Evolutionary conservation across 2,797 vertebrate genomes (phyloP).

Genomic region (Myotis planiceps): DNA sequence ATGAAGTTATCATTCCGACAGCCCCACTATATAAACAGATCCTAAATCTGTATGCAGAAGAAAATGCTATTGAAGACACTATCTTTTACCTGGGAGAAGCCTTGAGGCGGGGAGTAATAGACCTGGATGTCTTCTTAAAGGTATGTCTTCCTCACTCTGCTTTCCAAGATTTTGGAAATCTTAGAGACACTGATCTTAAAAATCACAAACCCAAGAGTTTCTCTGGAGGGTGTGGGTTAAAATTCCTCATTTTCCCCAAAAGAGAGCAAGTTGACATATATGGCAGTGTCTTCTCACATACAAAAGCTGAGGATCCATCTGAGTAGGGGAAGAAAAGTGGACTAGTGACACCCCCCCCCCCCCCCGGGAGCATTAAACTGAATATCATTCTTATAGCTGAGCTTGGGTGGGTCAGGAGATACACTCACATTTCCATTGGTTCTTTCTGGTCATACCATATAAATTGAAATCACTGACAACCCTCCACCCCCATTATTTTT

Average conservation of each 20-base stretch:
- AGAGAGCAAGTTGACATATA: not conserved
- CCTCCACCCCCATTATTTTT: not conserved
- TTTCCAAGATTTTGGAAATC: not conserved
- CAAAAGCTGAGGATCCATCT: not conserved
- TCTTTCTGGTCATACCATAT: not conserved
- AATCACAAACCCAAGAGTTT: not conserved
- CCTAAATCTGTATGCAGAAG: conserved; percentile 97
- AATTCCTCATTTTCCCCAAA: not conserved
- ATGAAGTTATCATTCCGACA: conserved; percentile 98
- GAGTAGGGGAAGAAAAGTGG: not conserved
- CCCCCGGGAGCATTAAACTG: not conserved
- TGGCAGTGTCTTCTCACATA: not conserved
- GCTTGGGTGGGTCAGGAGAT: not conserved
- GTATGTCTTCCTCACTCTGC: conserved; percentile 83
- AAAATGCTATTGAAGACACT: conserved; percentile 99
- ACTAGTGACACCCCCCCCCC: not conserved
- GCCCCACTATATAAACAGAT: conserved; percentile 99
- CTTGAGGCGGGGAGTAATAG: conserved; percentile 96
- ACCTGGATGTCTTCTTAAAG: conserved; percentile 99
- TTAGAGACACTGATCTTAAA: not conserved
- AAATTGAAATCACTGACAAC: not conserved
- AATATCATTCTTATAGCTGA: not conserved
- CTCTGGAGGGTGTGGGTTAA: not conserved
- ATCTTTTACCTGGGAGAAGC: conserved; percentile 99
- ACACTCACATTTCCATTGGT: not conserved